Evolutionary conservation across 2,113 vertebrate species (phyloP).

Genomic region (Mystacornis crossleyi): DNA sequence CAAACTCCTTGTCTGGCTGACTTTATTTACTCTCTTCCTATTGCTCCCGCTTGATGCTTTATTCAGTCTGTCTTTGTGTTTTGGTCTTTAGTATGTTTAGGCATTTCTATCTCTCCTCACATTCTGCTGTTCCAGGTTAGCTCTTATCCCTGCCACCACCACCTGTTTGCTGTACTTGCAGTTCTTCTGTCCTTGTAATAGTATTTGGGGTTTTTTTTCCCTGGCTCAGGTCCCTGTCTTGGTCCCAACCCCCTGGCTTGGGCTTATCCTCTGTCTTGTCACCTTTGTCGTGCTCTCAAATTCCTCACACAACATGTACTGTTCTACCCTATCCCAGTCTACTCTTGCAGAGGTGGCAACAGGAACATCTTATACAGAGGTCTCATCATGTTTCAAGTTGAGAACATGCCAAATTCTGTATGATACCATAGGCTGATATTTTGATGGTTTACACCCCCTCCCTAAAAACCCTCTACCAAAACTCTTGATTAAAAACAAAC

Average conservation of each 20-base stretch:
- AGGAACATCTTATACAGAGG: neutral
- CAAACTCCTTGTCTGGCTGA: neutral
- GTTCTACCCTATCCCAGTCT: neutral
- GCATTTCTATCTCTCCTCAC: neutral
- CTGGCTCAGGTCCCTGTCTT: neutral
- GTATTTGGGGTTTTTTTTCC: fast-evolving
- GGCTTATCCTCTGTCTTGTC: neutral
- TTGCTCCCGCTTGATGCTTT: neutral
- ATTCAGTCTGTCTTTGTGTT: neutral
- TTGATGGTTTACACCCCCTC: neutral
- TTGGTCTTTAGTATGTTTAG: neutral
- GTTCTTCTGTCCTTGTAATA: neutral
- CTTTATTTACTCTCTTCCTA: neutral
- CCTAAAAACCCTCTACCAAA: neutral
- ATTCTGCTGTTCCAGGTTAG: neutral
- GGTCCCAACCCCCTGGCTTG: neutral
- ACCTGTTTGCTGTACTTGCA: neutral
- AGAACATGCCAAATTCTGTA: neutral
- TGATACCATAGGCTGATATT: neutral
- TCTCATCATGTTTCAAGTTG: fast-evolving
- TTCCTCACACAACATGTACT: neutral
- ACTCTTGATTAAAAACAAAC: neutral
- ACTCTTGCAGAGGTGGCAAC: neutral
- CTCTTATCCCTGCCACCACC: neutral
- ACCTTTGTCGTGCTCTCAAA: neutral